Evolutionary conservation across 2,888 invertebrate genomes (phyloP), one percentile per base, ranked within the genome.

Genomic region (Napeogenes inachia): DNA sequence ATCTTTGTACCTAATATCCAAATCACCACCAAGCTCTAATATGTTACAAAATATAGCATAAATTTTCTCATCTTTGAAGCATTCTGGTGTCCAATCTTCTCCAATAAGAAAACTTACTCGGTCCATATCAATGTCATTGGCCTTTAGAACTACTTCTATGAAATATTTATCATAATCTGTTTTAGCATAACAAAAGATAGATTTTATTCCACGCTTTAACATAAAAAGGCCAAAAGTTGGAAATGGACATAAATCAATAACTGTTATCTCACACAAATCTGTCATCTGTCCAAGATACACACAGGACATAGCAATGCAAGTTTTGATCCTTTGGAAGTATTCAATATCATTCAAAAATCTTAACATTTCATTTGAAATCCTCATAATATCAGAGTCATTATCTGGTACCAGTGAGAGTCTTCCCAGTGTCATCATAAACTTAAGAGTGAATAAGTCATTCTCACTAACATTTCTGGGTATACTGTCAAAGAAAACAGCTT

Each of bases 401-500:
- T 76, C 70, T 55, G 75, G 65, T 68, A 80, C 63, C 80, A 87
- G 70, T 64, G 79, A 73, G 54, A 90, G 71, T 75, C 87, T 87
- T 42, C 91, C 88, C 55, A 78, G 74, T 64, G 81, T 77, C 54
- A 82, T 76, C 21, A 63, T 38, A 70, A 91, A 80, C 63, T 83
- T 71, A 60, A 86, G 65, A 63, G 77, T 71, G 59, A 90, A 63
- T 32, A 71, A 72, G 50, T 86, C 77, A 68, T 84, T 77, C 64
- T 80, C 65, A 58, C 75, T 66, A 2, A 84, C 76, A 59, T 61
- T 56, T 63, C 66, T 78, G 42, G 92, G 89, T 68, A 89, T 74
- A 57, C 86, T 81, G 64, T 92, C 82, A 80, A 92, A 93, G 77
- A 94, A 95, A 47, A 96, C 87, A 6, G 95, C 95, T 76, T 95